A percentile compares a stretch with the other conserved stretches of the same genome.
Conservation (phyloP, 2,797 vertebrate genomes). For the Tachyglossus aculeatus region DNA sequence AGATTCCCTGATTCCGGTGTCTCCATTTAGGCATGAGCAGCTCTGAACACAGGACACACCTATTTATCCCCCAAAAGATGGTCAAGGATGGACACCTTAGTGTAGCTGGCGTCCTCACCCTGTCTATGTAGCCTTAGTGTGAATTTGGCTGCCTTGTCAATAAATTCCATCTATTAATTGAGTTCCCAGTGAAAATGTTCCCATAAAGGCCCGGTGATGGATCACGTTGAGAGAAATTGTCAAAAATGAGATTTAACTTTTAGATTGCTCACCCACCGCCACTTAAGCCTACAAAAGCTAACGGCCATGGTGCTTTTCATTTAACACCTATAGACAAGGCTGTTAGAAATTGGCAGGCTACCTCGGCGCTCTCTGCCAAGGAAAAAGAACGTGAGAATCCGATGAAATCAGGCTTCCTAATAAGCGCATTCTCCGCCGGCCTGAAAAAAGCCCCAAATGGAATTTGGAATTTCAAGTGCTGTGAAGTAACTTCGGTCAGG, state of each 20-base stretch:
- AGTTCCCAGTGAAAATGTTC: neutral
- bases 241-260: conserved; percentile 54
- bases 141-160: too few relatives aligned
- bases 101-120: too few relatives aligned
- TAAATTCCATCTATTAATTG: too few relatives aligned
- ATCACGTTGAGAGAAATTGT: conserved; percentile 48
- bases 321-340: conserved; percentile 58
- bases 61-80: too few relatives aligned
- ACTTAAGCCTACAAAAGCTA: conserved; percentile 60
- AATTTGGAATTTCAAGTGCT: too few relatives aligned
- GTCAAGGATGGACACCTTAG: too few relatives aligned
- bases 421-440: conserved; percentile 60
- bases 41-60: too few relatives aligned
- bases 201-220: neutral
- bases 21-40: too few relatives aligned
- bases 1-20: too few relatives aligned
- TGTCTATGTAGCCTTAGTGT: too few relatives aligned
- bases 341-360: conserved; percentile 63
- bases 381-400: conserved; percentile 59
- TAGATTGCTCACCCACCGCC: conserved; percentile 51
- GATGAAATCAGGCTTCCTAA: conserved; percentile 54
- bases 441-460: too few relatives aligned
- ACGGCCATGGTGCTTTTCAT: conserved; percentile 57
- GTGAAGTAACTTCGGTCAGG: too few relatives aligned
- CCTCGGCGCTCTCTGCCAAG: conserved; percentile 45